phyloP scores from a whole-genome alignment of 1,140 invertebrate species.

The Potamilus streckersoni region DNA sequence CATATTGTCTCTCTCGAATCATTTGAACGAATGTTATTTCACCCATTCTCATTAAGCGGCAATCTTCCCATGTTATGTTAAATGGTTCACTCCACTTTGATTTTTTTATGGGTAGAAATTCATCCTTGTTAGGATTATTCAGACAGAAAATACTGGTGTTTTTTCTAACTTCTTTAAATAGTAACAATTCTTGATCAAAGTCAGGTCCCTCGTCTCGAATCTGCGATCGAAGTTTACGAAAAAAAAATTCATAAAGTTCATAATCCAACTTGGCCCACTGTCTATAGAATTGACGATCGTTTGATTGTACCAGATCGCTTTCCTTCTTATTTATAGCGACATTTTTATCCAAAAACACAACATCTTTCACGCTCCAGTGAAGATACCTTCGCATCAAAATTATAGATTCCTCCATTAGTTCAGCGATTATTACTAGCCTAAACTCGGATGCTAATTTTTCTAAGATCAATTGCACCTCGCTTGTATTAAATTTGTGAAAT shows the following conservation, averaged over 20 bases:
- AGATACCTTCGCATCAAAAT: constrained; percentile 35
- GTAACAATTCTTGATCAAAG: constrained; percentile 6
- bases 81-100: constrained; percentile 7
- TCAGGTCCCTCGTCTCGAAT: constrained; percentile 1
- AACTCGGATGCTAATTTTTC: constrained; percentile 34
- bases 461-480: constrained; percentile 12
- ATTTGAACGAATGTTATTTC: constrained; percentile 17
- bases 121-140: background rate
- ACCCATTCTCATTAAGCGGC: constrained; percentile 9
- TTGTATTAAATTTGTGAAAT: constrained; percentile 9
- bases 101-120: background rate
- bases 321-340: constrained; percentile 3
- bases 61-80: constrained; percentile 8
- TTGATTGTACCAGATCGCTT: background rate
- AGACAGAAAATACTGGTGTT: constrained; percentile 6
- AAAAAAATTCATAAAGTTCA: constrained; percentile 9
- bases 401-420: constrained; percentile 42
- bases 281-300: constrained; percentile 1
- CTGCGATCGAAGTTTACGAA: constrained; percentile 8
- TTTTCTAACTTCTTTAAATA: constrained; percentile 6
- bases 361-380: constrained; percentile 35
- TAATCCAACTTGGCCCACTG: constrained; percentile 11
- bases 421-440: constrained; percentile 37
- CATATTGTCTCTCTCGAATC: constrained; percentile 15
- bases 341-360: constrained; percentile 38